A percentile compares a stretch with the other conserved stretches of the same genome.
phyloP scores from a whole-genome alignment of 2,888 invertebrate genomes.

The Plagodis dolabraria region DNA sequence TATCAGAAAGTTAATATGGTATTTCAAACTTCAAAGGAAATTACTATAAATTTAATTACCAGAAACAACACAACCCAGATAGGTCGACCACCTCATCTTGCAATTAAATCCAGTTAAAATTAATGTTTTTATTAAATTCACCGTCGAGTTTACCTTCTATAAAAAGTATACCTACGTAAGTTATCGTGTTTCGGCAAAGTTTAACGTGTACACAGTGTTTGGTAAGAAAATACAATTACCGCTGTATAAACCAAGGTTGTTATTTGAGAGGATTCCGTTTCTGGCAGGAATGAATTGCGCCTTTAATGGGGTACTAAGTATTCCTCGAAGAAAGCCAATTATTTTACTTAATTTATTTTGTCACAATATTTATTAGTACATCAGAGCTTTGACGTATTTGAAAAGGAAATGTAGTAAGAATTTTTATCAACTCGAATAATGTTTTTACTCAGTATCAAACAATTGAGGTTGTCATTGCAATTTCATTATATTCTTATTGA shows the following conservation, averaged over 20 bases:
- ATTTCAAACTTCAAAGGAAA: too few species aligned
- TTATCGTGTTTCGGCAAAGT: constrained; percentile 35
- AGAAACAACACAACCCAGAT: background rate
- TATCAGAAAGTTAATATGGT: too few species aligned
- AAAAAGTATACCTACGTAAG: constrained; percentile 23
- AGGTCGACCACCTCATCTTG: constrained; percentile 5
- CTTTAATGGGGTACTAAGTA: constrained; percentile 6
- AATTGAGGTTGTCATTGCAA: too few species aligned
- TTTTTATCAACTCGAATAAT: too few species aligned
- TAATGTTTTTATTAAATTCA: constrained; percentile 25
- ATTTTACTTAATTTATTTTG: too few species aligned
- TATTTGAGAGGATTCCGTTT: constrained; percentile 35
- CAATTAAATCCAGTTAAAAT: constrained; percentile 4
- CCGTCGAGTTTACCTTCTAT: constrained; percentile 17
- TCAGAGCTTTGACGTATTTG: too few species aligned
- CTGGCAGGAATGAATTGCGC: constrained; percentile 35
- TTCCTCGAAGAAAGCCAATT: background rate
- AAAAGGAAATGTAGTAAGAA: too few species aligned
- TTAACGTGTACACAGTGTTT: constrained; percentile 41
- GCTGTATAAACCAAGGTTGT: constrained; percentile 50
- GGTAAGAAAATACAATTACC: constrained; percentile 58
- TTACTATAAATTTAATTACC: background rate
- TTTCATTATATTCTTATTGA: too few species aligned
- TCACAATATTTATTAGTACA: too few species aligned
- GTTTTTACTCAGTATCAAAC: too few species aligned